phyloP scores from a whole-genome alignment of 1,140 invertebrate species.

The Habropoda laboriosa region DNA sequence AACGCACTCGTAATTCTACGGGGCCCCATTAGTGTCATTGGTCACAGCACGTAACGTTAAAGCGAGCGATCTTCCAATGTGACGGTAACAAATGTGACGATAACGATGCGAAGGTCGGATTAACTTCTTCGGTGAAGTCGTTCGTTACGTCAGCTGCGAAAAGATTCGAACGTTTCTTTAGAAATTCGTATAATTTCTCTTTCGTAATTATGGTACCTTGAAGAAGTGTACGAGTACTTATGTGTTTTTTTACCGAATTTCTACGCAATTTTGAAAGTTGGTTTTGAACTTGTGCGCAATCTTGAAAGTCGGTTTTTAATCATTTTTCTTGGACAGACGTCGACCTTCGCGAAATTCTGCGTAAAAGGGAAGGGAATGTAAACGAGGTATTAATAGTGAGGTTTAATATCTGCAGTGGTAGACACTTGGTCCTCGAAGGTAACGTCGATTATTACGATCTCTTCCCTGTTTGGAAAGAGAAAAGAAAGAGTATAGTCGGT shows the following conservation, averaged over 20 bases:
- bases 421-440: background rate
- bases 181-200: too few species aligned
- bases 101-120: too few species aligned
- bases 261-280: too few species aligned
- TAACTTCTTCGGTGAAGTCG: background rate
- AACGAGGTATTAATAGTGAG: conserved; percentile 2
- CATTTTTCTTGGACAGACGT: background rate
- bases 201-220: background rate
- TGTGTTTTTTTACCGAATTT: conserved; percentile 52
- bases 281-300: too few species aligned
- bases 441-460: background rate
- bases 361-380: background rate
- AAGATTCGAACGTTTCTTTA: too few species aligned
- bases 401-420: background rate
- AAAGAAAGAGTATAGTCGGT: background rate
- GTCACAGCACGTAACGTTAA: background rate
- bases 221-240: too few species aligned
- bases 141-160: too few species aligned
- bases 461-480: background rate
- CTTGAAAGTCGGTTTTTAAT: too few species aligned
- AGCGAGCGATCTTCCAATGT: conserved; percentile 32
- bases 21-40: conserved; percentile 43
- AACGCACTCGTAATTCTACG: conserved; percentile 35
- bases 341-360: background rate
- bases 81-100: too few species aligned